Conservation (phyloP, 2,888 invertebrate genomes). For the Synanthedon myopaeformis region DNA sequence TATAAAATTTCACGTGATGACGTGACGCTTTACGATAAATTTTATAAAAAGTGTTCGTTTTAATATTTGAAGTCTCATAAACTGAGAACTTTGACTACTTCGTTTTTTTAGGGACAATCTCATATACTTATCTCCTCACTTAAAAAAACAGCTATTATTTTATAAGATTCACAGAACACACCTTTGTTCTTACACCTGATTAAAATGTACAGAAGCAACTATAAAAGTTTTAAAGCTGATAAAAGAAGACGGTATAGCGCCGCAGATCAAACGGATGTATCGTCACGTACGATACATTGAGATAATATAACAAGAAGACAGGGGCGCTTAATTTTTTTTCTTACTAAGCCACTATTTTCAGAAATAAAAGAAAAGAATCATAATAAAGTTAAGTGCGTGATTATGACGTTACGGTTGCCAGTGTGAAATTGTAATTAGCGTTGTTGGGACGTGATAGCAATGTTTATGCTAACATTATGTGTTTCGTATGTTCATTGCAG, state of each 20-base stretch:
- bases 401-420: slow-evolving; percentile 38
- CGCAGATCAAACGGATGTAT: slow-evolving; percentile 42
- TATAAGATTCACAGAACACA: slow-evolving; percentile 22
- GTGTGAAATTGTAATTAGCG: slow-evolving; percentile 35
- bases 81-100: too few relatives aligned
- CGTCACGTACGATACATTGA: slow-evolving; percentile 55
- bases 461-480: too few relatives aligned
- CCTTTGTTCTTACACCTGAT: slow-evolving; percentile 45
- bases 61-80: too few relatives aligned
- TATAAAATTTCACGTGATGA: too few relatives aligned
- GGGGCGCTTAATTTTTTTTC: slow-evolving; percentile 56
- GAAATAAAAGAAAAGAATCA: slow-evolving; percentile 16
- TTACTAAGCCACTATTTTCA: slow-evolving; percentile 32
- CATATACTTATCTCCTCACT: too few relatives aligned
- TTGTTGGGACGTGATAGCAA: slow-evolving; percentile 9
- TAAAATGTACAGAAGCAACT: slow-evolving; percentile 63
- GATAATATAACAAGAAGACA: slow-evolving; percentile 45
- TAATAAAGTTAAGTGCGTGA: slow-evolving; percentile 10
- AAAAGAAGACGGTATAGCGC: slow-evolving; percentile 43
- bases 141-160: too few relatives aligned
- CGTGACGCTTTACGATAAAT: too few relatives aligned
- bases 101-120: too few relatives aligned
- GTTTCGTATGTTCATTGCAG: slow-evolving; percentile 53
- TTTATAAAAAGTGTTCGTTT: too few relatives aligned
- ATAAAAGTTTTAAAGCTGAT: slow-evolving; percentile 49